Evolutionary conservation across 1,140 invertebrate genomes (phyloP).

Genomic region (Nautilus pompilius): DNA sequence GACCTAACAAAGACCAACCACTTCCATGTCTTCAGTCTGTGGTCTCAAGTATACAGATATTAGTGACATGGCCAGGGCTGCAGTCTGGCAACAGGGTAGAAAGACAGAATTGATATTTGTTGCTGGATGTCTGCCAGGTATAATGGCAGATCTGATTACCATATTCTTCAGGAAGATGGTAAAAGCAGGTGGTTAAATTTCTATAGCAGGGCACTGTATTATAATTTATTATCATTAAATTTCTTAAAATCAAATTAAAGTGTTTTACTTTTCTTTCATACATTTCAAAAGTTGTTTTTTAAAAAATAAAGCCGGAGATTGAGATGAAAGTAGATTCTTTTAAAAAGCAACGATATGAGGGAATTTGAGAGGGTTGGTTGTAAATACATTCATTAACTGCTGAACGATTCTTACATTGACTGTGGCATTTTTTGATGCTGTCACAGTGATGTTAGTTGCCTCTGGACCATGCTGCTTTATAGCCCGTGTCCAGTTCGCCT

Average conservation of each 20-base stretch:
- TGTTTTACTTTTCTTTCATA: neutral
- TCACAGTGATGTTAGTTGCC: constrained; percentile 45
- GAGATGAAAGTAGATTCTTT: neutral
- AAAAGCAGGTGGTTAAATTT: too few relatives aligned
- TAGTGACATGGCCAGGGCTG: too few relatives aligned
- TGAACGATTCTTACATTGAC: constrained; percentile 39
- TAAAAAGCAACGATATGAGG: neutral
- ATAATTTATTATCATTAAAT: too few relatives aligned
- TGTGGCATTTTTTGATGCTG: constrained; percentile 24
- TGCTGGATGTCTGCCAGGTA: too few relatives aligned
- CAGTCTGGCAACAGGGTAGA: too few relatives aligned
- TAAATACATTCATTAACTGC: neutral
- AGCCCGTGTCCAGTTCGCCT: constrained; percentile 53
- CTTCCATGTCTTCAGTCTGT: too few relatives aligned
- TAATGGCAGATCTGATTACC: too few relatives aligned
- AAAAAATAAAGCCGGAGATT: neutral
- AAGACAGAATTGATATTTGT: too few relatives aligned
- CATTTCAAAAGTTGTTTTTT: neutral
- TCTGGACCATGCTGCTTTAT: constrained; percentile 43
- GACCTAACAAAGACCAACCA: too few relatives aligned
- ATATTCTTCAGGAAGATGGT: too few relatives aligned
- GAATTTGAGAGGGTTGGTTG: neutral
- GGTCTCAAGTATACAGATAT: too few relatives aligned
- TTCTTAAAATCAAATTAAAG: neutral
- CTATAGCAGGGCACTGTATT: too few relatives aligned